These are phyloP conservation scores for Enteromius radiatus DNA, from an alignment of 2,797 vertebrate species.

Conservation along the genomic window DNA sequence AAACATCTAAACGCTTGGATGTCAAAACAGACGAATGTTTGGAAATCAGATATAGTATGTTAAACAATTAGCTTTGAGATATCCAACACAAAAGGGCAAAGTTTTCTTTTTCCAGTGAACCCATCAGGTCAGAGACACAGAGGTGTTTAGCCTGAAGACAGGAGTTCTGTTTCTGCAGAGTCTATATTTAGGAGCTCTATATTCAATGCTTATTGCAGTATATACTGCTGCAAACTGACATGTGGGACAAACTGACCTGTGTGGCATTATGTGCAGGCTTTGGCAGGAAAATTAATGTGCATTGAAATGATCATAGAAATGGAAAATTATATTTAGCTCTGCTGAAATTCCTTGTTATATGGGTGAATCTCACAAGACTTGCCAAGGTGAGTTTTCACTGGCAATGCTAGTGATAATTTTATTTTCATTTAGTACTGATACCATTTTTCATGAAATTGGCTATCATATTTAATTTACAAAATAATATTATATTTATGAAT, in stretches of 20 bases:
- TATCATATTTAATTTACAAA: no score
- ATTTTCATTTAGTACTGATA: no score
- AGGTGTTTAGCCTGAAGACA: background rate
- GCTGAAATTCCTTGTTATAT: background rate
- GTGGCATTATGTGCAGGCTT: background rate
- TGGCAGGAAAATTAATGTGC: background rate
- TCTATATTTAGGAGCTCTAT: background rate
- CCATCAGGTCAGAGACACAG: background rate
- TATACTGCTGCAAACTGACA: background rate
- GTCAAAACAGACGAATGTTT: constrained; percentile 5
- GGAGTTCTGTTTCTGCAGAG: rapidly evolving
- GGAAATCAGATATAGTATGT: background rate
- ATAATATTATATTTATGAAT: no score
- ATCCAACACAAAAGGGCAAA: constrained; percentile 26
- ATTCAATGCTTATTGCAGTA: background rate
- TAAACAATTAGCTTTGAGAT: constrained; percentile 38
- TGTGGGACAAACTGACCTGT: background rate
- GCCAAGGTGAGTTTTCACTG: background rate
- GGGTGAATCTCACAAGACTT: background rate
- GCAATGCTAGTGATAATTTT: no score
- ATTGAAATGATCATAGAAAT: background rate
- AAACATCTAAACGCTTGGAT: background rate
- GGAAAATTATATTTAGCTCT: constrained; percentile 5
- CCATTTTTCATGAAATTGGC: no score
- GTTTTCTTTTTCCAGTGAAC: background rate